Evolutionary conservation across 1,140 invertebrate genomes (phyloP).

Genomic region (Acromyrmex charruanus): DNA sequence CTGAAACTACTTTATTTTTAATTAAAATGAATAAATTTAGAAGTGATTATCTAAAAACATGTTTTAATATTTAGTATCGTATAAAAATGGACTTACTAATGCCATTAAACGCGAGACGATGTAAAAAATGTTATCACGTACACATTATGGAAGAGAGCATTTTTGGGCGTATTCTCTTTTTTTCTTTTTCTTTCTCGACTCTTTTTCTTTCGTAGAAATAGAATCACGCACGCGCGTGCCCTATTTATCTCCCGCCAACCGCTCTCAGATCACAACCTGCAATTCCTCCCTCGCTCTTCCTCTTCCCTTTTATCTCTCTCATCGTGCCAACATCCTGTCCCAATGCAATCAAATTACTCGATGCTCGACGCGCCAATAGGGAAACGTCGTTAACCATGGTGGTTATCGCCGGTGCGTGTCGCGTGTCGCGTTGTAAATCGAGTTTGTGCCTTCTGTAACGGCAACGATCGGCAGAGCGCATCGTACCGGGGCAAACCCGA

Average conservation of each 20-base stretch:
- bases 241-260: conserved; percentile 24
- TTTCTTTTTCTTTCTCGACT: background rate
- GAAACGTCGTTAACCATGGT: conserved; percentile 84
- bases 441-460: conserved; percentile 80
- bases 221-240: conserved; percentile 30
- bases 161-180: conserved; percentile 24
- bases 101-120: background rate
- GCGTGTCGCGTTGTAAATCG: conserved; percentile 84
- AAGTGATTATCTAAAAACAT: background rate
- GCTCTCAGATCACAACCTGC: conserved; percentile 32
- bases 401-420: conserved; percentile 84
- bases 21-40: background rate
- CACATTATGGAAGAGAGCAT: conserved; percentile 69
- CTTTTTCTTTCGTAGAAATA: background rate
- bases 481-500: conserved; percentile 66
- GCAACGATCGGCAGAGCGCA: conserved; percentile 60
- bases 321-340: conserved; percentile 70
- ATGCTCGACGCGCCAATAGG: conserved; percentile 83
- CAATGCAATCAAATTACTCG: conserved; percentile 83
- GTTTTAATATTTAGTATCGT: background rate
- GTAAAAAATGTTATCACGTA: conserved; percentile 73
- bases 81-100: background rate
- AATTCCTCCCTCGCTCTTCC: background rate
- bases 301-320: conserved; percentile 46
- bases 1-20: background rate